Base-by-base conservation (phyloP, 2,797 vertebrate genomes). In the Pyrocephalus nanus region DNA sequence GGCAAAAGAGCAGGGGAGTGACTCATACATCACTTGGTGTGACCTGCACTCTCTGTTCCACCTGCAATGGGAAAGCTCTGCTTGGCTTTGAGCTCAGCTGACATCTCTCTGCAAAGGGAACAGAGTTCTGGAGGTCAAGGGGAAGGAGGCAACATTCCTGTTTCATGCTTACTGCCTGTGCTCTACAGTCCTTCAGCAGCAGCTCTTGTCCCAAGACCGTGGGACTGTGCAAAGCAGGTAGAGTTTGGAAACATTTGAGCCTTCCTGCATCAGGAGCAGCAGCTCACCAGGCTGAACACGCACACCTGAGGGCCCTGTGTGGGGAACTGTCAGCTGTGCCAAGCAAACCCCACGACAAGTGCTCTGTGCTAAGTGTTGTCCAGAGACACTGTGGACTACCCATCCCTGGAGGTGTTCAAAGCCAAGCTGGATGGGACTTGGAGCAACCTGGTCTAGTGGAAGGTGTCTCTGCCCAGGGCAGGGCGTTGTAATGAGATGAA, bases 201-300 rank as follows among this genome's bases (percentile, higher is more conserved):
- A 1, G 19, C 30, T 25, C 69, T n/a, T n/a, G 57, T 65, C 64
- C 11, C 2, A 32, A 22, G 48, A 65, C 3, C 4, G 9, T 0
- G 0, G 30, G 55, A 40, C 2, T 40, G 38, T 62, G 61, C 62
- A 48, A 62, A 64, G 61, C 34, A 15, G 36, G 65, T 78, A 69
- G 36, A 30, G 3, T 50, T 76, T 53, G 53, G n/a, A 34, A 60
- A 32, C 4, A 9, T 11, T 30, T 6, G 22, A 73, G 62, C 43
- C 45, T 50, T 60, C 43, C 30, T 54, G 47, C 2, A 0, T 3
- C n/a, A 21, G 88, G 38, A 87, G 36, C 23, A 53, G 69, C 67
- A 61, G 65, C 15, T 90, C 30, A 18, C 4, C 19, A 8, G 38
- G 75, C 57, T 48, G 73, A 43, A 17, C 9, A 14, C 0, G 8